phyloP scores from a whole-genome alignment of 64 coral and sea anemone genomes.

The Dendronephthya gigantea region DNA sequence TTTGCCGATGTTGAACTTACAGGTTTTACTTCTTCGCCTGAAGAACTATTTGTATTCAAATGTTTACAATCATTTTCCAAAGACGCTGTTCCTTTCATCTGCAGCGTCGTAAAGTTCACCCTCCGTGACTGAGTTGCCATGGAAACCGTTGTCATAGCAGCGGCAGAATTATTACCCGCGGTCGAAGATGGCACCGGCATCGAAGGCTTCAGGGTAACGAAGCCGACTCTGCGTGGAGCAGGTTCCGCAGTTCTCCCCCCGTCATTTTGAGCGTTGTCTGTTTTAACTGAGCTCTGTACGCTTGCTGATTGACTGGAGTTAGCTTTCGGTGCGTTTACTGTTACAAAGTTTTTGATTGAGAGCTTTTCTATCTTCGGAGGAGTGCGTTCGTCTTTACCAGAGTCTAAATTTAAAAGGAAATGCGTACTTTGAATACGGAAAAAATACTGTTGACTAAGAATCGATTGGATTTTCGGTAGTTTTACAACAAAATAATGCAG shows the following conservation, averaged over 20 bases:
- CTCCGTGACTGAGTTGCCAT: not conserved
- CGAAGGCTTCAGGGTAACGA: not conserved
- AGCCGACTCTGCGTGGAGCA: not conserved
- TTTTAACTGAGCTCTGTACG: not conserved
- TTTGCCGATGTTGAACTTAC: not conserved
- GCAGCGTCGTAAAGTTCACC: not conserved
- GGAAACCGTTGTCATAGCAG: not conserved
- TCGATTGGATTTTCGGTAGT: too few species aligned
- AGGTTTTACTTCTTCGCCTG: not conserved
- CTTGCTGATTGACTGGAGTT: not conserved
- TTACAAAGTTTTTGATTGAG: not conserved
- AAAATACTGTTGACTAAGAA: not conserved
- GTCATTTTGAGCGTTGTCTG: not conserved
- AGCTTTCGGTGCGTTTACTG: not conserved
- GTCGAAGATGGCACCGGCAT: not conserved
- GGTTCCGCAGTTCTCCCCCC: not conserved
- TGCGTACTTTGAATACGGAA: not conserved
- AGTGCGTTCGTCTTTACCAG: not conserved
- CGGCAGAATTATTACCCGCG: not conserved
- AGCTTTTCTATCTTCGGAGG: not conserved
- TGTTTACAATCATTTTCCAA: not conserved
- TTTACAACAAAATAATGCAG: too few species aligned
- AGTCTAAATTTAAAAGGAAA: not conserved
- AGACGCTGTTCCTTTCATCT: not conserved
- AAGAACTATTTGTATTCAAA: not conserved